phyloP scores from a whole-genome alignment of 2,888 invertebrate genomes.

The Thymelicus acteon region DNA sequence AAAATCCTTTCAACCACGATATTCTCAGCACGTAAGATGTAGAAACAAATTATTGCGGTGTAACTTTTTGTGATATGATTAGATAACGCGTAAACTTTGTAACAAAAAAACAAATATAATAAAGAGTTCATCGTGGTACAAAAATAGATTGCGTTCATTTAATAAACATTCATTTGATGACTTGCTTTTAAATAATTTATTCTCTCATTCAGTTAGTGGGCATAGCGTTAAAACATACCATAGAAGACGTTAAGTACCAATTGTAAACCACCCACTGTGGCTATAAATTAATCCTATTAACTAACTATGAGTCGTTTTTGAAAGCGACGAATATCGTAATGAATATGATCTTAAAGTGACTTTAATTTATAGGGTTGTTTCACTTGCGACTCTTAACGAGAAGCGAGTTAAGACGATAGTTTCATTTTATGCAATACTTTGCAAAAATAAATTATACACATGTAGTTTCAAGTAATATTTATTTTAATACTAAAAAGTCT shows the following conservation, averaged over 20 bases:
- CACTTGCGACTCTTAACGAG: neutral
- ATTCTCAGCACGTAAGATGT: neutral
- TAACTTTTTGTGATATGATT: neutral
- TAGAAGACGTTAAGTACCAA: slow-evolving; percentile 57
- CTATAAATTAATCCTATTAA: slow-evolving; percentile 76
- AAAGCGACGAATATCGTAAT: slow-evolving; percentile 44
- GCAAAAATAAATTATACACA: no score
- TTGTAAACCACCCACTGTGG: slow-evolving; percentile 69
- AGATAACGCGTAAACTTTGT: no score
- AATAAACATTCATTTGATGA: slow-evolving; percentile 17
- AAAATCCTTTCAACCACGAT: neutral
- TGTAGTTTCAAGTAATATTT: no score
- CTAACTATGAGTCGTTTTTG: slow-evolving; percentile 49
- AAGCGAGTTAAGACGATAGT: neutral
- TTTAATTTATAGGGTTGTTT: slow-evolving; percentile 47
- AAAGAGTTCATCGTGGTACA: neutral
- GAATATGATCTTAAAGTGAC: slow-evolving; percentile 48
- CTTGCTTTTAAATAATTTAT: slow-evolving; percentile 25
- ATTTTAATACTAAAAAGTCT: no score
- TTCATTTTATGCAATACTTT: no score
- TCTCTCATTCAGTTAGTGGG: slow-evolving; percentile 24
- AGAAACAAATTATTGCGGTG: neutral
- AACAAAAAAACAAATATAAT: neutral
- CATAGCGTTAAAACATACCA: slow-evolving; percentile 35
- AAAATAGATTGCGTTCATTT: slow-evolving; percentile 20